phyloP scores from a whole-genome alignment of 2,888 invertebrate genomes.

The Xanthorhoe designata region DNA sequence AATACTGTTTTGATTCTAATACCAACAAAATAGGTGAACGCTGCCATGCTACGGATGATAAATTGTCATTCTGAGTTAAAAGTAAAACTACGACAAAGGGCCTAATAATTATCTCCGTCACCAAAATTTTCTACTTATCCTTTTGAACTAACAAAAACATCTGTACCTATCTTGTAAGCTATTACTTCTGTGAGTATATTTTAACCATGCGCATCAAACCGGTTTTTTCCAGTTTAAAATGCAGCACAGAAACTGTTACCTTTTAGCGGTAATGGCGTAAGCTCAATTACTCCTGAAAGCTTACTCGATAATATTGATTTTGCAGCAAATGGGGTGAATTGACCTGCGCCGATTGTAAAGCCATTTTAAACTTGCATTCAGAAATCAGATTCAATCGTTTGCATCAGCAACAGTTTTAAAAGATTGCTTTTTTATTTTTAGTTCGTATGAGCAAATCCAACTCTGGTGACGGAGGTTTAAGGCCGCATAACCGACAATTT shows the following conservation, averaged over 20 bases:
- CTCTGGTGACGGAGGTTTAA: too few species aligned
- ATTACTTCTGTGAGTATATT: too few species aligned
- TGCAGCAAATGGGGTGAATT: constrained; percentile 48
- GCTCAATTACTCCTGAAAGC: constrained; percentile 46
- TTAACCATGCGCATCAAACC: constrained; percentile 7
- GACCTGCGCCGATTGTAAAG: constrained; percentile 39
- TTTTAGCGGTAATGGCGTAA: constrained; percentile 44
- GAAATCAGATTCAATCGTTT: constrained; percentile 17
- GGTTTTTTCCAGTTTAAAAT: constrained; percentile 19
- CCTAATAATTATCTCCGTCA: too few species aligned
- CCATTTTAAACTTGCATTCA: constrained; percentile 29
- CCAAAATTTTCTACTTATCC: too few species aligned
- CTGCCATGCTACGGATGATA: too few species aligned
- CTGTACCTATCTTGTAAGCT: background rate
- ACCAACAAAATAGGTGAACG: too few species aligned
- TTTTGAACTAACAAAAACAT: background rate
- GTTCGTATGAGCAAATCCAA: too few species aligned
- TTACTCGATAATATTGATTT: constrained; percentile 46
- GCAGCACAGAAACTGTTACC: constrained; percentile 34
- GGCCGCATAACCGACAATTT: too few species aligned
- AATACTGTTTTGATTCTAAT: too few species aligned
- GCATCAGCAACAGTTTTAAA: background rate
- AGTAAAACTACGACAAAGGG: too few species aligned
- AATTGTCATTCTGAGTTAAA: too few species aligned
- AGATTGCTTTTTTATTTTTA: background rate